These are phyloP conservation scores for Camelus dromedarius DNA, from an alignment of 2,113 vertebrate species.

Conservation along the genomic window DNA sequence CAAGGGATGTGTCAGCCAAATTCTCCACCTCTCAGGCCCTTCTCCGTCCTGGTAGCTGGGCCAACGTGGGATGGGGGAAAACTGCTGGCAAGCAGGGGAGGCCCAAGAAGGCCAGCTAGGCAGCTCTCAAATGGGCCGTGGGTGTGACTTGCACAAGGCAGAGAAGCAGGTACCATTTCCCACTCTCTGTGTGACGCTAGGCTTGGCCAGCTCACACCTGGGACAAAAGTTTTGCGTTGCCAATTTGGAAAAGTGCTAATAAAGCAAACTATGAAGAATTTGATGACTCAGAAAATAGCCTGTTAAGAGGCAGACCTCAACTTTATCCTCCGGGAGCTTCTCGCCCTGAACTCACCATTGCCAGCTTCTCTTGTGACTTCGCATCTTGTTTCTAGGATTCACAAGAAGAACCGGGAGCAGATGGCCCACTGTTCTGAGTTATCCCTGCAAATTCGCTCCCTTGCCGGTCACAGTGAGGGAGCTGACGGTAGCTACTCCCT, in stretches of 20 bases:
- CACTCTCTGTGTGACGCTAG: background rate
- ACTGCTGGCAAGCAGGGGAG: background rate
- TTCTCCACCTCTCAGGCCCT: background rate
- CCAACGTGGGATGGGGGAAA: background rate
- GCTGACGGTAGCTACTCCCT: background rate
- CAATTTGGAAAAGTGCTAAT: background rate
- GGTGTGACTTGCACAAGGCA: background rate
- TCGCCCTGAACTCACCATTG: background rate
- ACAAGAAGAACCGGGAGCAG: background rate
- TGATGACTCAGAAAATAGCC: background rate
- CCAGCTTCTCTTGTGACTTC: background rate
- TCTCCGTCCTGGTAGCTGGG: background rate
- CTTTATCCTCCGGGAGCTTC: background rate
- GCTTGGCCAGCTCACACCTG: background rate
- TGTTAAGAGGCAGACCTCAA: background rate
- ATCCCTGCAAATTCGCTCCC: background rate
- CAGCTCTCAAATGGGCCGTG: background rate
- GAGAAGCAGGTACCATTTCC: background rate
- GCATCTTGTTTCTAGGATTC: slow-evolving; percentile 4
- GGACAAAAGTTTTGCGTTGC: background rate
- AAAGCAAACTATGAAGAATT: slow-evolving; percentile 8
- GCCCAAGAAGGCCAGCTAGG: background rate
- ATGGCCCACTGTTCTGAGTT: background rate
- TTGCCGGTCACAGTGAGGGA: background rate
- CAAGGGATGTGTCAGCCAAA: background rate